phyloP scores from a whole-genome alignment of 2,113 vertebrate genomes.

The Catharus bicknelli region DNA sequence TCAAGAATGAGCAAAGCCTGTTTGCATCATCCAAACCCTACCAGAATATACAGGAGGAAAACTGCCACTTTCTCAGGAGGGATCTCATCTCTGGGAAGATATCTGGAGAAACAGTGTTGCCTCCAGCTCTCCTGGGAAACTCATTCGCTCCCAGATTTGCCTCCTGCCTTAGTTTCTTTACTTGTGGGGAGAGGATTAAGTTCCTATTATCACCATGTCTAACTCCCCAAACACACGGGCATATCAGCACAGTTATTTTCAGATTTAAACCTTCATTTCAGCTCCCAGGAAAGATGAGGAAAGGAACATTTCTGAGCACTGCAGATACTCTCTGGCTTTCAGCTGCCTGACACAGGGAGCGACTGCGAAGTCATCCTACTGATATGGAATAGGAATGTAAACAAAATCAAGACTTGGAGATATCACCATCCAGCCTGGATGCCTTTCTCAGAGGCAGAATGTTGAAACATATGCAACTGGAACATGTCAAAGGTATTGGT shows the following conservation, averaged over 20 bases:
- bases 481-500: neutral
- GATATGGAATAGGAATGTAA: constrained; percentile 59
- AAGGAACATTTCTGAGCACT: neutral
- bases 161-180: neutral
- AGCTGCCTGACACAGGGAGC: neutral
- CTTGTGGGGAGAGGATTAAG: neutral
- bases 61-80: neutral
- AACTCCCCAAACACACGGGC: neutral
- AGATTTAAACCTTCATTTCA: neutral
- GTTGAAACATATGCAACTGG: neutral
- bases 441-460: neutral
- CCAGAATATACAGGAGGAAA: neutral
- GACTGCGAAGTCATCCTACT: neutral
- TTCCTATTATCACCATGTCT: neutral
- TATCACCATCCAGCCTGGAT: neutral
- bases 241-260: neutral
- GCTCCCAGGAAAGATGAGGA: neutral
- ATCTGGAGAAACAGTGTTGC: neutral
- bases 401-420: constrained; percentile 27
- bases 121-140: neutral
- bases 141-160: neutral
- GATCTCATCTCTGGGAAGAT: neutral
- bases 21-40: neutral
- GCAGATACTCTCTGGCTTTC: neutral
- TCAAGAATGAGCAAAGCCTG: neutral